Evolutionary conservation across 1,140 invertebrate species (phyloP), one percentile per base, ranked within the genome.

Genomic region (Diabrotica virgifera): DNA sequence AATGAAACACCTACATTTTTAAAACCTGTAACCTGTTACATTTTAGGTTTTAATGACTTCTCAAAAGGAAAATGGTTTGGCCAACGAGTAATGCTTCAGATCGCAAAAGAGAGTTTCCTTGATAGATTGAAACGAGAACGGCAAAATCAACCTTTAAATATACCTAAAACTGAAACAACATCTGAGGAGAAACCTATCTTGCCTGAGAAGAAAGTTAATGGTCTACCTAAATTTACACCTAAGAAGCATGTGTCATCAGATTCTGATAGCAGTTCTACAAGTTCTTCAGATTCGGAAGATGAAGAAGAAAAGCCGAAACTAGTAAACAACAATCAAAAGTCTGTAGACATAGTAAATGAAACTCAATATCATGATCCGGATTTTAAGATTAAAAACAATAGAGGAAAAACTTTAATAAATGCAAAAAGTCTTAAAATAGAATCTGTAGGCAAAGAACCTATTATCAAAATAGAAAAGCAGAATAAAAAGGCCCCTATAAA

Each of bases 41-140:
- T 70, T 68, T 36, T 46, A 80, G 78, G 77, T 74, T 77, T 78
- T 64, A 40, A 66, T 62, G 69, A 74, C 35, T 69, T 76, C 11
- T 50, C 56, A 53, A 56, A 56, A 54, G 50, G 58, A 67, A 40
- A 69, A 67, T 71, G 71, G 71, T 56, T 73, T 67, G 70, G 65
- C 13, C 9, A 73, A 71, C 70, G 62, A 51, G 63, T 80, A 3
- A 68, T 75, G 50, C 52, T 80, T 46, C 61, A 74, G 67, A 54
- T 75, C 57, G 79, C 79, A 10, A 79, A 75, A 58, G 79, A 81
- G 70, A 79, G 72, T 69, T 80, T 79, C 65, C 53, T 79, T 38
- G 76, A 78, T 13, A 61, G 76, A 60, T 66, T 81, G 59, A 78
- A 80, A 66, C 68, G 72, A 50, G 78, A 80, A 72, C 63, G 78